These are phyloP conservation scores for Ochotona princeps DNA, from an alignment of 2,113 vertebrate species.

Conservation along the genomic window DNA sequence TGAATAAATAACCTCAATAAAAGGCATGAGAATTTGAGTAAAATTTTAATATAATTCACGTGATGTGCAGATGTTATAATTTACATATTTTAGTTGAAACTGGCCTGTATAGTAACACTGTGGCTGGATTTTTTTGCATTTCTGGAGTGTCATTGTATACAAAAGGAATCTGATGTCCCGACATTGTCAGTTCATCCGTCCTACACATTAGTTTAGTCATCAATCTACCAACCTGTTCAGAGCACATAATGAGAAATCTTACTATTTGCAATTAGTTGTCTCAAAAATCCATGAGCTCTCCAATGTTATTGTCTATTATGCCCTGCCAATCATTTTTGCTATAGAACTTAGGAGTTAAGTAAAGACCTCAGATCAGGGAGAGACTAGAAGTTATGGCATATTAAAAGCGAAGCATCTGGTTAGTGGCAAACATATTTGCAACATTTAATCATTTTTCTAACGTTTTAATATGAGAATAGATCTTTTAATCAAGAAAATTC, in stretches of 20 bases:
- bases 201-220: neutral
- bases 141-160: rapidly evolving
- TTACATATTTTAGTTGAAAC: neutral
- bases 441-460: constrained; percentile 44
- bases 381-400: neutral
- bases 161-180: neutral
- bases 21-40: neutral
- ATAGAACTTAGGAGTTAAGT: neutral
- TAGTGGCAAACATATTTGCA: neutral
- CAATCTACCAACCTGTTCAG: neutral
- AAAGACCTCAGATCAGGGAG: neutral
- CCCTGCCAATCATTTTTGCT: neutral
- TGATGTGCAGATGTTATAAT: neutral
- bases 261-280: neutral
- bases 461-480: constrained; percentile 43
- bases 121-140: neutral
- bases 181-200: neutral
- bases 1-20: constrained; percentile 10
- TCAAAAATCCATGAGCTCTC: neutral
- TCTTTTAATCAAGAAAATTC: constrained; percentile 25
- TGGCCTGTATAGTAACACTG: neutral
- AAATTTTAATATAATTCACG: neutral
- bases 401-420: constrained; percentile 2
- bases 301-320: neutral
- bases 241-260: neutral